These are phyloP conservation scores for Myrmophylax atrothorax DNA, from an alignment of 2,113 vertebrate species.

Conservation along the genomic window DNA sequence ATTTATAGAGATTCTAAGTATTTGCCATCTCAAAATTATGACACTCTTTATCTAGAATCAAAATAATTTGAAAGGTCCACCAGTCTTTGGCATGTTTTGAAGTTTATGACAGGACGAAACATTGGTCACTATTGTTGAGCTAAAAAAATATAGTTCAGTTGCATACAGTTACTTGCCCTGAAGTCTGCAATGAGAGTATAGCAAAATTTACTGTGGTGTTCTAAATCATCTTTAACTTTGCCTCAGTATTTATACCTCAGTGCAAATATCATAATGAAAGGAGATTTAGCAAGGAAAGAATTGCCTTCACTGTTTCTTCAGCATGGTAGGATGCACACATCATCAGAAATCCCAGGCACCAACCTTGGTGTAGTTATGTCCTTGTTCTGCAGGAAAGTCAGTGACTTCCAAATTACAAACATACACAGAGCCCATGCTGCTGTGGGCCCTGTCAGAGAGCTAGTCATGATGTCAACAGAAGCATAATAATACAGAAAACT, in stretches of 20 bases:
- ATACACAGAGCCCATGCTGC: background rate
- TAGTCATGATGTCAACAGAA: background rate
- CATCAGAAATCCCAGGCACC: background rate
- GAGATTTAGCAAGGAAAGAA: background rate
- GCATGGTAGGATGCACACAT: background rate
- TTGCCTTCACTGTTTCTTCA: background rate
- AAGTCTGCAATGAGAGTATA: background rate
- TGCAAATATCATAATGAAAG: background rate
- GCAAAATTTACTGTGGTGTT: background rate
- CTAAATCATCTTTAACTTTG: background rate
- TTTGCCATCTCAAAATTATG: background rate
- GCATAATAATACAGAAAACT: background rate
- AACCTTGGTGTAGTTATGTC: background rate
- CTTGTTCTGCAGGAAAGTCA: background rate
- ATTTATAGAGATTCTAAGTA: background rate
- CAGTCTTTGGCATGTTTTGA: background rate
- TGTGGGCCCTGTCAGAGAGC: background rate
- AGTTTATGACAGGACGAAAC: background rate
- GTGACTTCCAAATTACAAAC: background rate
- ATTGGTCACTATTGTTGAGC: background rate
- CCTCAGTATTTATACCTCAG: background rate
- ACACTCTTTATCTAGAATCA: background rate
- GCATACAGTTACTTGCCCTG: background rate
- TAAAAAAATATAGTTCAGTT: background rate
- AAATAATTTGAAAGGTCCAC: background rate